phyloP scores from a whole-genome alignment of 2,797 vertebrate species.

The Pristis pectinata region DNA sequence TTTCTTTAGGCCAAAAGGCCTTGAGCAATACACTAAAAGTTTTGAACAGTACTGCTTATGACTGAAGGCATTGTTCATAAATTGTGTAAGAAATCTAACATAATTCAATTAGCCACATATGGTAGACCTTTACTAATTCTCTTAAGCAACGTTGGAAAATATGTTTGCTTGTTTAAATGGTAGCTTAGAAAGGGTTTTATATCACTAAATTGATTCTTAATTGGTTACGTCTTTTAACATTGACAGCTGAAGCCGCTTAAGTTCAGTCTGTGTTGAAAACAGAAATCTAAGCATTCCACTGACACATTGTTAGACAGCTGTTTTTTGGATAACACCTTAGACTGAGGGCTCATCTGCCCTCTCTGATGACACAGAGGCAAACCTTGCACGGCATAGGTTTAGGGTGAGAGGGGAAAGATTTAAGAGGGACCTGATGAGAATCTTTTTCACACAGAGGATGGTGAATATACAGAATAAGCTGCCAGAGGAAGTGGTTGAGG shows the following conservation, averaged over 20 bases:
- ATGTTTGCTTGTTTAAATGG: neutral
- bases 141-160: neutral
- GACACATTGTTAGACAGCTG: too few relatives aligned
- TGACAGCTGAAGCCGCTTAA: neutral
- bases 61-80: constrained; percentile 9
- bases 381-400: too few relatives aligned
- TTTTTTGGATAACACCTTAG: neutral
- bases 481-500: too few relatives aligned
- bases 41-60: neutral
- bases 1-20: neutral
- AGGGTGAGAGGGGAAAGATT: too few relatives aligned
- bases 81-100: neutral
- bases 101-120: neutral
- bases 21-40: neutral
- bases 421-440: too few relatives aligned
- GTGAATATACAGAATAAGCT: too few relatives aligned
- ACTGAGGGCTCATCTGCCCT: neutral
- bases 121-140: neutral
- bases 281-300: too few relatives aligned
- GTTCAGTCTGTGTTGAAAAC: neutral
- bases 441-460: too few relatives aligned
- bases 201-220: neutral
- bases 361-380: neutral
- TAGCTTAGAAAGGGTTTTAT: neutral
- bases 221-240: neutral